phyloP scores from a whole-genome alignment of 2,113 vertebrate genomes.

The Mionectes macconnelli region DNA sequence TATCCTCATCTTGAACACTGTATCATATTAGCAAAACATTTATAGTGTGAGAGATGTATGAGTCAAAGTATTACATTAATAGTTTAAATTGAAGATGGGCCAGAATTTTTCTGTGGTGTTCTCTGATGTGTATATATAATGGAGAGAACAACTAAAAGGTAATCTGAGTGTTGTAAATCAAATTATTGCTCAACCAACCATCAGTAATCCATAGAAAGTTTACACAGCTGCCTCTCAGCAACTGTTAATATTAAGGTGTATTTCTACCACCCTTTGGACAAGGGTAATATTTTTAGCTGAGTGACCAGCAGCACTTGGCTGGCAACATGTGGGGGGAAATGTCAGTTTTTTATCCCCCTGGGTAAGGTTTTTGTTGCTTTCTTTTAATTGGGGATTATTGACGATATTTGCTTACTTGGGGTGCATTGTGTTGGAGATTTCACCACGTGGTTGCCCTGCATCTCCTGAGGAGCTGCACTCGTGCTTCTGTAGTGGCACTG shows the following conservation, averaged over 20 bases:
- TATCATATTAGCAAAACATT: slow-evolving; percentile 52
- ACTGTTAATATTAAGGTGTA: background rate
- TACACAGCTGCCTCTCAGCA: background rate
- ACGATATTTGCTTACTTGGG: background rate
- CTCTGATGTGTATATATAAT: background rate
- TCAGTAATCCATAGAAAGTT: background rate
- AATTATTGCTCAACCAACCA: background rate
- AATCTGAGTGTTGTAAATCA: slow-evolving; percentile 23
- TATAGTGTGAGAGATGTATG: background rate
- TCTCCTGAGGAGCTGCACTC: background rate
- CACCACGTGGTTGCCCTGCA: background rate
- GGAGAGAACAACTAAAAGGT: background rate
- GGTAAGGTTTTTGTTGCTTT: background rate
- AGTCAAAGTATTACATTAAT: slow-evolving; percentile 9
- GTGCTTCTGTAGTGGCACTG: background rate
- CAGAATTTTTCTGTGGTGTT: background rate
- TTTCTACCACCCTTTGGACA: background rate
- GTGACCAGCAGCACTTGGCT: background rate
- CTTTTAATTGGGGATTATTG: background rate
- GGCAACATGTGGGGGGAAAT: background rate
- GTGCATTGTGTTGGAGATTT: background rate
- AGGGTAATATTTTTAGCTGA: background rate
- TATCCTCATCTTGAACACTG: background rate
- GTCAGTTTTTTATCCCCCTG: background rate
- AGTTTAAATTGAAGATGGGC: slow-evolving; percentile 2